phyloP scores from a whole-genome alignment of 2,113 vertebrate genomes.

The Macrotus californicus region DNA sequence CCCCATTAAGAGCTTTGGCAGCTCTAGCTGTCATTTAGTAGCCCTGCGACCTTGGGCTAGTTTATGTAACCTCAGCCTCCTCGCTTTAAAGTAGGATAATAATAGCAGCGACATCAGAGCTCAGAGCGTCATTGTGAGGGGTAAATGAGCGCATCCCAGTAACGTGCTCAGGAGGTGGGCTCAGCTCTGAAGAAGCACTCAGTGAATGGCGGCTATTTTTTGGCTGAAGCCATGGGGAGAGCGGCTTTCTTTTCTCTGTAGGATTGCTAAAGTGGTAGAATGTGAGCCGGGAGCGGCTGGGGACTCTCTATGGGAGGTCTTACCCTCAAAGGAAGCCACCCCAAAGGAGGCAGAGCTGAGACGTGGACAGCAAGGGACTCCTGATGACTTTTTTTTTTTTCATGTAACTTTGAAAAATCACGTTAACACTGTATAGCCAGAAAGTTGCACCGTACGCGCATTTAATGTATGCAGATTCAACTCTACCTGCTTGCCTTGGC shows the following conservation, averaged over 20 bases:
- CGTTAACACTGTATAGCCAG: background rate
- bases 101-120: background rate
- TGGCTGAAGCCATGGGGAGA: slow-evolving; percentile 3
- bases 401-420: background rate
- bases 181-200: background rate
- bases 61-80: slow-evolving; percentile 47
- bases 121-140: background rate
- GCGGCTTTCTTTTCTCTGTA: background rate
- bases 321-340: background rate
- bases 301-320: background rate
- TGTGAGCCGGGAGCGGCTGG: background rate
- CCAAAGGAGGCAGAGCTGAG: background rate
- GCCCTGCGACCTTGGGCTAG: slow-evolving; percentile 25
- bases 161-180: slow-evolving; percentile 20
- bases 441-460: no score
- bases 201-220: slow-evolving; percentile 28
- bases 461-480: background rate
- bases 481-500: background rate
- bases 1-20: background rate
- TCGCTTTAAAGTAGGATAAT: slow-evolving; percentile 23
- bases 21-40: background rate
- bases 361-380: background rate
- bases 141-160: background rate
- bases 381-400: background rate
- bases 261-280: background rate